Conservation (phyloP, 2,888 invertebrate genomes). For the Laspeyria flexula region DNA sequence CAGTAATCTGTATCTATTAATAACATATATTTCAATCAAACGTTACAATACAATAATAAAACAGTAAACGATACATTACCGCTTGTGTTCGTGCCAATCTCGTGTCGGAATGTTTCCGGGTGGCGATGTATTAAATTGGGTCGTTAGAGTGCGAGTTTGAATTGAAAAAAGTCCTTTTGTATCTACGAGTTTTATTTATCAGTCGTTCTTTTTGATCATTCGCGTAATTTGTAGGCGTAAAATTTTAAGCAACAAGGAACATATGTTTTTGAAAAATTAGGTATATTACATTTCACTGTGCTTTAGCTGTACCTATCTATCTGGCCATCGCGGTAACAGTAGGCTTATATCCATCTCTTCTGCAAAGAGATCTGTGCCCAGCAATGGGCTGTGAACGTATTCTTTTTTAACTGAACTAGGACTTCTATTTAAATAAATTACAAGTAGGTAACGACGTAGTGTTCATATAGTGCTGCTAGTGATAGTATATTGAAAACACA, state of each 20-base stretch:
- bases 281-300: too few relatives aligned
- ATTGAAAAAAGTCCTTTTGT: not conserved
- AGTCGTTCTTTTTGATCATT: not conserved
- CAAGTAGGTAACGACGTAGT: too few relatives aligned
- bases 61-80: conserved; percentile 24
- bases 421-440: too few relatives aligned
- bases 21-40: conserved; percentile 20
- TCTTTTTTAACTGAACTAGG: too few relatives aligned
- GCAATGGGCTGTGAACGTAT: too few relatives aligned
- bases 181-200: not conserved
- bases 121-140: conserved; percentile 26
- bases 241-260: not conserved
- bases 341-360: too few relatives aligned
- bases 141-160: conserved; percentile 5
- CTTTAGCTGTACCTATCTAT: too few relatives aligned
- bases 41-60: conserved; percentile 25
- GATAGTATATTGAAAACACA: too few relatives aligned
- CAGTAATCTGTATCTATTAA: conserved; percentile 32
- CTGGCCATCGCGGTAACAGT: too few relatives aligned
- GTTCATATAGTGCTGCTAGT: too few relatives aligned
- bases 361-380: too few relatives aligned
- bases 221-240: not conserved
- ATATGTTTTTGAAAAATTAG: too few relatives aligned
- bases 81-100: conserved; percentile 17
- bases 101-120: conserved; percentile 30